Evolutionary conservation across 35 echinoderm and acorn worm species (phyloP), one percentile per base, ranked within the genome.

Genomic region (Heliocidaris erythrogramma): DNA sequence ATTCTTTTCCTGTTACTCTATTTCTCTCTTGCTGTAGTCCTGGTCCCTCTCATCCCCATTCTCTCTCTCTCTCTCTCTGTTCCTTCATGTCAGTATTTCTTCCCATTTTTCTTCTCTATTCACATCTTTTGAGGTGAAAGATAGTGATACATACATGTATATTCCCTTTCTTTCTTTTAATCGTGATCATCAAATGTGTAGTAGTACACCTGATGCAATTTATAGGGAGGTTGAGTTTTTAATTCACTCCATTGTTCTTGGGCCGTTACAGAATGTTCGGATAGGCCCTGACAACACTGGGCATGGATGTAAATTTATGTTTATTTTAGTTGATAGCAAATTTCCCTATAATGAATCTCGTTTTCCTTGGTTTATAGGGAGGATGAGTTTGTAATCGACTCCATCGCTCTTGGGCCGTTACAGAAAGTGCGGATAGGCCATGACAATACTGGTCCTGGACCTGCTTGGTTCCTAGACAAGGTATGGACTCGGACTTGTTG

Each of bases 381-480:
- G 86, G 98, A 99, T 86, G 88, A 96, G 30, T 99, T 97, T 94
- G 85, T 93, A n/a, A 49, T 99, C 9, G 96, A 99, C 18, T 96
- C 93, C 50, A 85, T 93, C 3, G 94, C 95, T 18, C 93, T 99
- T 17, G 98, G 98, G 5, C 93, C 95, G 5, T 61, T 99, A 61
- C 93, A 96, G 88, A 99, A 99, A 86, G 96, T 99, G 59, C 85
- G 98, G 9, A 97, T 99, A 18, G 96, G 97, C n/a, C 97, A 99
- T 90, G 97, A 99, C 92, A 99, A 99, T 94, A 97, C 98, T 16
- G 90, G 97, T 48, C 86, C 95, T 29, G 98, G 97, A 86, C 94
- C 97, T 24, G 94, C 94, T 24, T 99, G 98, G 98, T 99, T 94
- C 71, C 95, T 99, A 5, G 97, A 97, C 27, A 97, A 99, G 94